Evolutionary conservation across 2,888 invertebrate genomes (phyloP).

Genomic region (Archips crataeganus): DNA sequence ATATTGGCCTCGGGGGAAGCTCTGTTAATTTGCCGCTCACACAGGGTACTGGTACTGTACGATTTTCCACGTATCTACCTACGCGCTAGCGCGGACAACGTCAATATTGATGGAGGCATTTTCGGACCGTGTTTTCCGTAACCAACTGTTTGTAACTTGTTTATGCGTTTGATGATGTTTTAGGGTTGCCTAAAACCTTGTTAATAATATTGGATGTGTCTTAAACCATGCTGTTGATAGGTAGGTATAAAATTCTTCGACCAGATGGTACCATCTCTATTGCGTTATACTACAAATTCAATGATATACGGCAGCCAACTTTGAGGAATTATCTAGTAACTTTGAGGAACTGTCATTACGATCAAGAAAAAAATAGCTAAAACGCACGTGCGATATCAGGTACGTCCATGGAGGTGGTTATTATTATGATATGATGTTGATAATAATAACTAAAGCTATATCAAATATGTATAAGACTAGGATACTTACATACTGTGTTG

Average conservation of each 20-base stretch:
- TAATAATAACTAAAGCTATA: neutral
- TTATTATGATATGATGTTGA: too few relatives aligned
- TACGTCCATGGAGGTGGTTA: too few relatives aligned
- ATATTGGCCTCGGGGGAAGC: conserved; percentile 82
- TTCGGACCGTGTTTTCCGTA: conserved; percentile 52
- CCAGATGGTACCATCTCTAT: neutral
- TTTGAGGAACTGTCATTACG: neutral
- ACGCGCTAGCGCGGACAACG: conserved; percentile 48
- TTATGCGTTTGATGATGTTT: conserved; percentile 26
- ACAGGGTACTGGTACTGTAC: conserved; percentile 65
- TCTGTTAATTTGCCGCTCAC: conserved; percentile 82
- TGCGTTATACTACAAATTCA: neutral
- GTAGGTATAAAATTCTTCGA: neutral
- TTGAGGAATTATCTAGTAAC: conserved; percentile 6
- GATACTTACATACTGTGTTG: conserved; percentile 75
- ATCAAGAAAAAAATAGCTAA: too few relatives aligned
- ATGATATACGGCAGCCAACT: neutral
- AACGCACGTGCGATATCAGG: too few relatives aligned
- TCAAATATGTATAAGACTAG: conserved; percentile 4
- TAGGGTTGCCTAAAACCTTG: neutral
- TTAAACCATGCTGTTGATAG: neutral
- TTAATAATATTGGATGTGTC: neutral
- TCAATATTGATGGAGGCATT: conserved; percentile 61
- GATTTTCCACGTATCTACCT: conserved; percentile 72
- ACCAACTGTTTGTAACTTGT: conserved; percentile 38